Conservation (phyloP, 2,113 vertebrate species). For the Scolopax mira region DNA sequence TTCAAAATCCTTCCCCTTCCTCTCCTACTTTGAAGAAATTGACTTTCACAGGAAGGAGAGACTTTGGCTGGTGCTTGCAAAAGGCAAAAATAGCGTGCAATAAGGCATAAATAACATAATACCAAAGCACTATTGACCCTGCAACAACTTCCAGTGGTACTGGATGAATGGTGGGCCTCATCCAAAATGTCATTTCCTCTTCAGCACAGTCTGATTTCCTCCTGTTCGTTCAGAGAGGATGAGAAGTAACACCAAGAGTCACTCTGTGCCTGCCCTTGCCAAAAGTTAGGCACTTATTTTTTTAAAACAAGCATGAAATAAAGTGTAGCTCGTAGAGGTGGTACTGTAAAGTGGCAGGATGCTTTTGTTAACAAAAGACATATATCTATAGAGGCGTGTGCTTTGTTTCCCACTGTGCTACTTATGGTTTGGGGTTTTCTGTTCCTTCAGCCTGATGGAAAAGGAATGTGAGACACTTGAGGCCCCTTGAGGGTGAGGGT, state of each 20-base stretch:
- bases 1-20: neutral
- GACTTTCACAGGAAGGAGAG: neutral
- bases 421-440: neutral
- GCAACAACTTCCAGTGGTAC: neutral
- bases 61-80: neutral
- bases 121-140: neutral
- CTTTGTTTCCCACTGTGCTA: neutral
- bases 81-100: neutral
- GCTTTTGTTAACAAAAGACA: neutral
- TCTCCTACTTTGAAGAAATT: neutral
- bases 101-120: neutral
- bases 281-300: neutral
- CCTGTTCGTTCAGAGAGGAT: neutral
- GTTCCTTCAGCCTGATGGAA: neutral
- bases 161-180: neutral
- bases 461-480: neutral
- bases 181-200: neutral
- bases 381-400: neutral
- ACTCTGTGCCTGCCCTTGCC: neutral
- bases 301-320: neutral
- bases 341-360: neutral
- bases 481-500: neutral
- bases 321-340: neutral
- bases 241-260: neutral
- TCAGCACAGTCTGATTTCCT: neutral